Percentiles rank a stretch among this genome's conserved stretches.
These are phyloP conservation scores for Neosilurus mollespiculum DNA, from an alignment of 2,797 vertebrate genomes.

Conservation along the genomic window DNA sequence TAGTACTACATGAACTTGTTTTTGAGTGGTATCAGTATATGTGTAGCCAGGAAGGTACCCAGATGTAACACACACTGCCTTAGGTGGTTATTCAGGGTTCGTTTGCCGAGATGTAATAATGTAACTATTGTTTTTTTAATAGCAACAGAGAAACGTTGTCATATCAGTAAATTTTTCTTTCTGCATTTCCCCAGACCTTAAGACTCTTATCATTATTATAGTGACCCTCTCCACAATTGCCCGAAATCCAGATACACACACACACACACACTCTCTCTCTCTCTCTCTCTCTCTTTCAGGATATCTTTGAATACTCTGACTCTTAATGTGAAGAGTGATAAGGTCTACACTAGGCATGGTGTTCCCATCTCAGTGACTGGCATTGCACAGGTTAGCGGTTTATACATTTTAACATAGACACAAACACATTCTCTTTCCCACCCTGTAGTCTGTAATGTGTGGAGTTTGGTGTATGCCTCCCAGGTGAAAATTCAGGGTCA, in stretches of 20 bases:
- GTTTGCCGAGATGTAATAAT: neutral
- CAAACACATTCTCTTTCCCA: neutral
- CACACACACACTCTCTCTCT: neutral
- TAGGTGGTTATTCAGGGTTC: neutral
- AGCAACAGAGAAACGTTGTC: neutral
- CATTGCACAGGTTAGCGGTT: conserved; percentile 83
- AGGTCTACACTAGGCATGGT: conserved; percentile 91
- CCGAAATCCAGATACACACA: neutral
- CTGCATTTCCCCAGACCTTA: no score
- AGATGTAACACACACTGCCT: neutral
- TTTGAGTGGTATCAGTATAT: neutral
- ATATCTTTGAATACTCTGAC: conserved; percentile 92
- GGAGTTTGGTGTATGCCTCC: neutral
- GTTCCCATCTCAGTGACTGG: conserved; percentile 95
- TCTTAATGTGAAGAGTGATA: conserved; percentile 94
- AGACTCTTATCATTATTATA: no score
- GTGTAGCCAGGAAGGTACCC: neutral
- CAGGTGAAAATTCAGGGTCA: conserved; percentile 97
- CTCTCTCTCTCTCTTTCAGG: conserved; percentile 62
- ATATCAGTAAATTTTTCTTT: neutral
- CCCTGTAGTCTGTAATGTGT: neutral
- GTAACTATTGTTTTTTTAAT: neutral
- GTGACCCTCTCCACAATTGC: no score
- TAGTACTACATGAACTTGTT: neutral
- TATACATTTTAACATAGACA: neutral